Percentiles rank a stretch among this genome's conserved stretches.
These are phyloP conservation scores for Acleris cristana DNA, from an alignment of 2,888 invertebrate species.

Conservation along the genomic window DNA sequence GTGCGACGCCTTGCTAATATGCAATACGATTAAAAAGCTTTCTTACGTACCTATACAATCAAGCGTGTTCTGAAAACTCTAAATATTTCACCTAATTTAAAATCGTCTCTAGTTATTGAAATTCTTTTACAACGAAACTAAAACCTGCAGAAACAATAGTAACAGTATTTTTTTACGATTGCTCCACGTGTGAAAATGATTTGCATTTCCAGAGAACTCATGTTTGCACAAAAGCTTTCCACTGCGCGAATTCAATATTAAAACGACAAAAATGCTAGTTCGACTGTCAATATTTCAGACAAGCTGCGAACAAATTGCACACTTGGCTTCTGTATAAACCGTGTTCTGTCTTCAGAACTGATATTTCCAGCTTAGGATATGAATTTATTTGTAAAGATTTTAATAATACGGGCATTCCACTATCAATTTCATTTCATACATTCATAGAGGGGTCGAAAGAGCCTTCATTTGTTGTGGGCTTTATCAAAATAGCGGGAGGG, in stretches of 20 bases:
- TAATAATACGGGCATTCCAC: conserved; percentile 24
- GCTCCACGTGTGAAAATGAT: conserved; percentile 32
- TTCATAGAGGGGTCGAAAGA: conserved; percentile 59
- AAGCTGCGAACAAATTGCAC: conserved; percentile 11
- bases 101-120: too few species aligned
- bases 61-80: too few species aligned
- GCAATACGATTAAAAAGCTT: background rate
- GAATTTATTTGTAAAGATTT: conserved; percentile 4
- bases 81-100: too few species aligned
- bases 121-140: background rate
- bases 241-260: conserved; percentile 28
- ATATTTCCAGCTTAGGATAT: background rate
- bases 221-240: conserved; percentile 29
- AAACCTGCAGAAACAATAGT: conserved; percentile 13
- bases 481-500: conserved; percentile 74
- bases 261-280: conserved; percentile 20
- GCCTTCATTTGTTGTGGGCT: conserved; percentile 66
- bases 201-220: conserved; percentile 30
- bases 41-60: too few species aligned
- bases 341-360: background rate
- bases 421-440: conserved; percentile 53
- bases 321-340: background rate
- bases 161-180: conserved; percentile 28
- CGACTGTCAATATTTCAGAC: conserved; percentile 21
- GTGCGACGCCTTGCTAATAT: conserved; percentile 20